Evolutionary conservation across 2,113 vertebrate genomes (phyloP).

Genomic region (Oreotragus oreotragus): DNA sequence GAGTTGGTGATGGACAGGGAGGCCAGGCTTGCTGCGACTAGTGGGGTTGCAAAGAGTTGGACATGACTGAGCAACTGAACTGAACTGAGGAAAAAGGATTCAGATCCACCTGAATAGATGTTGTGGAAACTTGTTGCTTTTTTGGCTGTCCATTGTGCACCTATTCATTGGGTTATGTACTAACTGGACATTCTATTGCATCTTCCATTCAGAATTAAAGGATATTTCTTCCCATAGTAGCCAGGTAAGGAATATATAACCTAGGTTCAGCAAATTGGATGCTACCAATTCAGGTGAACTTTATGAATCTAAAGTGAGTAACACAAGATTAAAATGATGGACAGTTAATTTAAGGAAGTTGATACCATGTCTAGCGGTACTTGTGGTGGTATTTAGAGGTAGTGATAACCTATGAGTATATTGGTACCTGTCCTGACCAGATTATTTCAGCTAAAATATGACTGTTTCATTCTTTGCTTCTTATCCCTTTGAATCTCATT

Average conservation of each 20-base stretch:
- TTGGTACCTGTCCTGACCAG: neutral
- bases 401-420: neutral
- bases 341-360: neutral
- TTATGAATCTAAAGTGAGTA: neutral
- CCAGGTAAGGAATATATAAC: neutral
- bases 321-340: neutral
- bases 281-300: neutral
- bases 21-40: too few relatives aligned
- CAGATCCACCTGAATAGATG: neutral
- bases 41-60: too few relatives aligned
- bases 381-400: neutral
- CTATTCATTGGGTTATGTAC: neutral
- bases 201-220: neutral
- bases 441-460: neutral
- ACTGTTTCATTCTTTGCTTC: neutral
- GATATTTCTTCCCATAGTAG: neutral
- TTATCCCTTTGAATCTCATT: neutral
- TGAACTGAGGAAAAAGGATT: neutral
- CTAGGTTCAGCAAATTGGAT: neutral
- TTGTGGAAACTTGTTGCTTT: neutral
- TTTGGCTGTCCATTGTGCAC: neutral
- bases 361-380: neutral
- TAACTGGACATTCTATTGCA: neutral
- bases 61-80: too few relatives aligned
- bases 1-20: neutral